Base-by-base conservation (phyloP, 2,113 vertebrate species). In the Aix galericulata region DNA sequence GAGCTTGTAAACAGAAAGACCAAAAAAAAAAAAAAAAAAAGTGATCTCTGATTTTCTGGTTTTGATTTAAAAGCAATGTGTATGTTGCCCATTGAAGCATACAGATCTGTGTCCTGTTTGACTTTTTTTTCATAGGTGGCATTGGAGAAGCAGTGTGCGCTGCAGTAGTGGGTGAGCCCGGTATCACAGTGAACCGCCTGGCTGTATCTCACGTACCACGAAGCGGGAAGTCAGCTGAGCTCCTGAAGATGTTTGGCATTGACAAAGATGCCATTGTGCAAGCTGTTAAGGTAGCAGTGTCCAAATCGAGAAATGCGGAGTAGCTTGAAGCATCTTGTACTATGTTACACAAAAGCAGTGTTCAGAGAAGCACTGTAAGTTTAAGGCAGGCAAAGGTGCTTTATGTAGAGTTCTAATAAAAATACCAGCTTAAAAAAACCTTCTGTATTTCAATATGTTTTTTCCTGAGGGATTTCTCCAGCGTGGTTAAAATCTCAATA, bases 181-280 rank as follows among this genome's bases (percentile, higher is more conserved):
- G 98, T 4, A 85, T 99, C 96, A 98, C 76, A 3, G 95, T 99
- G 89, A 96, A 95, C 12, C 98, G 98, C 58, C 94, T 99, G 96
- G 99, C 99, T 0, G 99, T 99, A 40, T 95, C 97, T 81, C 98
- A 98, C 1, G 96, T 99, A 38, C 98, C 99, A 12, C 98, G 98
- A 82, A 98, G 99, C 0, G 99, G 98, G 93, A 99, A 99, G 94
- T 97, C 99, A 6, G 97, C 98, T 0, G 99, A 99, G 98, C 98
- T 99, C 91, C 98, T 99, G 82, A 98, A 98, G 97, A 98, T 99
- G 97, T 99, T 99, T 32, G 99, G 98, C 92, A 99, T 99, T 6
- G 99, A 99, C 95, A 99, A 98, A 32, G 99, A 99, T 1, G 98
- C 98, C 97, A 99, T 99, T 15, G 74, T 97, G 32, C 98, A 99